Percentiles rank a stretch among this genome's conserved stretches.
Conservation (phyloP, 1,140 invertebrate genomes). For the Aphaenogaster rudis region DNA sequence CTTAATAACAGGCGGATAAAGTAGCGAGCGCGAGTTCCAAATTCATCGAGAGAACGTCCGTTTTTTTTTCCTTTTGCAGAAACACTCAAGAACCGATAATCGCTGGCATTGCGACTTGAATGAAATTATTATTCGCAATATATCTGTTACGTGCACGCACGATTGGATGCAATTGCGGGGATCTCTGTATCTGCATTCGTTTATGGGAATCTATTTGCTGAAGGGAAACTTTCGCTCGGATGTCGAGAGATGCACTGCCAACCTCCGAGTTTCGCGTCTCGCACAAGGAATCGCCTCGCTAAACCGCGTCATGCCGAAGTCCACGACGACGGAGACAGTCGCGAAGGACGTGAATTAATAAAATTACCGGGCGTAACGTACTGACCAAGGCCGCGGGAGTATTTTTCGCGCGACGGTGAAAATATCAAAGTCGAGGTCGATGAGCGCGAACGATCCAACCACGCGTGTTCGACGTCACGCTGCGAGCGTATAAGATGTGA, state of each 20-base stretch:
- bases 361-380: constrained; percentile 33
- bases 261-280: not conserved
- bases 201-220: not conserved
- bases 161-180: not conserved
- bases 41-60: constrained; percentile 29
- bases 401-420: constrained; percentile 4
- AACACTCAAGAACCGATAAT: not conserved
- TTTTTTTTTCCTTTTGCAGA: not conserved
- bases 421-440: constrained; percentile 33
- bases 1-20: constrained; percentile 58
- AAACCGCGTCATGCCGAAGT: not conserved
- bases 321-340: not conserved
- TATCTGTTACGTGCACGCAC: not conserved
- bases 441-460: not conserved
- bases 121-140: not conserved
- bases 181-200: too few relatives aligned
- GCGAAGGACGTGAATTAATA: constrained; percentile 30
- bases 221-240: constrained; percentile 1
- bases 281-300: not conserved
- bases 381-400: constrained; percentile 7
- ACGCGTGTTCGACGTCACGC: not conserved
- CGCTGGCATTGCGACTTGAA: not conserved
- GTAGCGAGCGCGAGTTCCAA: constrained; percentile 22
- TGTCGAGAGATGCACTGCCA: not conserved
- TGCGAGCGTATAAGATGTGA: not conserved